phyloP scores from a whole-genome alignment of 1,140 invertebrate genomes.

The Lethrus apterus region DNA sequence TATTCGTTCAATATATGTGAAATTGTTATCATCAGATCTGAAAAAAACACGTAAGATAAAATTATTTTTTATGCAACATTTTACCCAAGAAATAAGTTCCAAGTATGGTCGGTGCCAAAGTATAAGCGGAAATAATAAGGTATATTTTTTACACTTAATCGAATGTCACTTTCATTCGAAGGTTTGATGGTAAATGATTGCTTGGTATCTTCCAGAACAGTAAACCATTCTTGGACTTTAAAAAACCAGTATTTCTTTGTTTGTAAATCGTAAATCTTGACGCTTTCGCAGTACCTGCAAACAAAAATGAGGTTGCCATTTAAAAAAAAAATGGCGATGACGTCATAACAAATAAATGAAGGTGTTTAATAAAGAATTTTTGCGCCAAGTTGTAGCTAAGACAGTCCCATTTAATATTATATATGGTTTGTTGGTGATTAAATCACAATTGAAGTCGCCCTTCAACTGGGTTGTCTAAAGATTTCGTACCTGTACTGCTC shows the following conservation, averaged over 20 bases:
- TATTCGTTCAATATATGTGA: slow-evolving; percentile 18
- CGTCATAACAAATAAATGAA: too few relatives aligned
- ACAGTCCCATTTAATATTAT: too few relatives aligned
- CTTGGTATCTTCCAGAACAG: background rate
- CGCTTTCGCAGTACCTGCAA: slow-evolving; percentile 23
- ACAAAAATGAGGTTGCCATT: background rate
- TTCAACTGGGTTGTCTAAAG: too few relatives aligned
- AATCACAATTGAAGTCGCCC: too few relatives aligned
- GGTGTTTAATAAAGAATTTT: too few relatives aligned
- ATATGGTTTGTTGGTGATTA: too few relatives aligned
- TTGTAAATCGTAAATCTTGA: slow-evolving; percentile 25
- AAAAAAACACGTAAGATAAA: slow-evolving; percentile 2
- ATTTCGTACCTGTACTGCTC: too few relatives aligned
- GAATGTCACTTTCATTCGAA: background rate
- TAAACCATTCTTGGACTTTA: slow-evolving; percentile 12
- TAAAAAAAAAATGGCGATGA: too few relatives aligned
- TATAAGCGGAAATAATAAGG: slow-evolving; percentile 1
- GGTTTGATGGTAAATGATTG: slow-evolving; percentile 7
- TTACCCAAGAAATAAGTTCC: slow-evolving; percentile 9
- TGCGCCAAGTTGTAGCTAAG: too few relatives aligned
- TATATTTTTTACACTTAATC: background rate
- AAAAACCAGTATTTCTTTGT: slow-evolving; percentile 22
- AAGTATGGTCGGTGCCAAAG: slow-evolving; percentile 1
- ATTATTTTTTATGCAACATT: background rate
- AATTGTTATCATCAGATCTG: slow-evolving; percentile 14